These are phyloP conservation scores for Drosophila kokeensis DNA, from an alignment of 2,888 invertebrate species.

Conservation along the genomic window DNA sequence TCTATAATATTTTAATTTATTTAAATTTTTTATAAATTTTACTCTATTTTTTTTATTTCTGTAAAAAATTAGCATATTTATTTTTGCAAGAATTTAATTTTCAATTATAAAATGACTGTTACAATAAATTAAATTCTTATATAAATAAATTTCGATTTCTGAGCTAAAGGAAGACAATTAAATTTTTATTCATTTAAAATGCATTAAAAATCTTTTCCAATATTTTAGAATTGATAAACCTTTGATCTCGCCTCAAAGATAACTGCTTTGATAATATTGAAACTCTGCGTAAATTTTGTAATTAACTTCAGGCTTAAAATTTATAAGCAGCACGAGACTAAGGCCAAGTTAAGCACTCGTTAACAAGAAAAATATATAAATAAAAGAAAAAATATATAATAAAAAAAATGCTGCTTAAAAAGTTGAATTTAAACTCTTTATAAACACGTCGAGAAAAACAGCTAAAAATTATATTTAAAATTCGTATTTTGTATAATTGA, in stretches of 20 bases:
- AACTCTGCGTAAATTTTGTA: neutral
- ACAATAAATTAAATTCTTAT: neutral
- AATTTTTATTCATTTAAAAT: neutral
- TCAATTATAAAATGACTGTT: too few relatives aligned
- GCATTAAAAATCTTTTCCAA: too few relatives aligned
- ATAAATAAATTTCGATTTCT: neutral
- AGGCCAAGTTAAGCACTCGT: neutral
- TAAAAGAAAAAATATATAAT: neutral
- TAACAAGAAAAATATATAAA: neutral
- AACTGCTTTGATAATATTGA: neutral
- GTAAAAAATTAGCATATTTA: too few relatives aligned
- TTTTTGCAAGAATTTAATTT: too few relatives aligned
- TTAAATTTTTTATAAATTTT: too few relatives aligned
- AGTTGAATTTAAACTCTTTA: neutral
- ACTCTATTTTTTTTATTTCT: too few relatives aligned
- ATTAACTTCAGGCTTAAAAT: neutral
- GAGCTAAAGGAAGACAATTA: too few relatives aligned
- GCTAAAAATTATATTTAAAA: neutral
- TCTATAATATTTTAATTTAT: too few relatives aligned
- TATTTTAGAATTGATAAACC: neutral
- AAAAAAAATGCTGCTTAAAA: neutral
- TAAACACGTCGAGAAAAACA: neutral
- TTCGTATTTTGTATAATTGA: accelerated
- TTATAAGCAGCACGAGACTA: neutral
- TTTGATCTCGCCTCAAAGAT: neutral